These are phyloP conservation scores for Entomobrya multifasciata DNA, from an alignment of 2,888 invertebrate genomes.

Conservation along the genomic window DNA sequence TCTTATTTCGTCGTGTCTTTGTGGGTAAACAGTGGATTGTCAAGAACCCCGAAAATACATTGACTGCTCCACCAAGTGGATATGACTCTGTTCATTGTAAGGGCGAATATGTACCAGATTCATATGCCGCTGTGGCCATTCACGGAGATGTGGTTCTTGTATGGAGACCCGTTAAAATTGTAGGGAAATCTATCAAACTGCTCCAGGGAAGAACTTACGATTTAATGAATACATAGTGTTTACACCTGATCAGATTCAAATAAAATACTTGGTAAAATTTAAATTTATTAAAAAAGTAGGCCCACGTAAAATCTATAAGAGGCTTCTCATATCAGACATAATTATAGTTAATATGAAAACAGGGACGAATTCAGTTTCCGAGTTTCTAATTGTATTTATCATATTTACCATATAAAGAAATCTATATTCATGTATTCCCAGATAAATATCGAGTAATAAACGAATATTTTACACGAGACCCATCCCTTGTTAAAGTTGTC, in stretches of 20 bases:
- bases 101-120: neutral
- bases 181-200: neutral
- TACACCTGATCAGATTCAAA: neutral
- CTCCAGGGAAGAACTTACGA: neutral
- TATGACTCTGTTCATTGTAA: neutral
- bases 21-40: neutral
- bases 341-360: too few species aligned
- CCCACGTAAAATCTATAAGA: too few species aligned
- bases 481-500: too few species aligned
- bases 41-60: neutral
- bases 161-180: neutral
- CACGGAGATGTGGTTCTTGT: neutral
- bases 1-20: neutral
- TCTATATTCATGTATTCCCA: too few species aligned
- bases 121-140: neutral
- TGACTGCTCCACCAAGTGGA: neutral
- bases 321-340: too few species aligned
- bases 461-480: too few species aligned
- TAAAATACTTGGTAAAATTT: neutral
- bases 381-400: too few species aligned
- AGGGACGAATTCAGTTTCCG: too few species aligned
- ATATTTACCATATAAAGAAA: too few species aligned
- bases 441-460: too few species aligned
- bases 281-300: neutral
- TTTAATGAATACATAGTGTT: neutral